A percentile compares a stretch with the other conserved stretches of the same genome.
Conservation (phyloP, 2,113 vertebrate species). For the Peromyscus californicus region DNA sequence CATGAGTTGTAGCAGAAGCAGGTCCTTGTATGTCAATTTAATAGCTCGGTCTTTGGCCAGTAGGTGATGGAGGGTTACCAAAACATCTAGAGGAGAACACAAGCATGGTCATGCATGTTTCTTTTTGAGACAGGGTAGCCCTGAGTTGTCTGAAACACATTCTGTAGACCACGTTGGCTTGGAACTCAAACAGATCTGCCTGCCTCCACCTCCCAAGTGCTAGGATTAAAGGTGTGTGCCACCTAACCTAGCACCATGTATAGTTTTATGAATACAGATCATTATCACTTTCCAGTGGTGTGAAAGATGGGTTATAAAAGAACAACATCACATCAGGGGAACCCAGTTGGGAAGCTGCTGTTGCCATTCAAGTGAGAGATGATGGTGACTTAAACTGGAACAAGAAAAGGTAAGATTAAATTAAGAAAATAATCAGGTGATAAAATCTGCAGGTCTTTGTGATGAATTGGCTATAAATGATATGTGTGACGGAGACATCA, state of each 20-base stretch:
- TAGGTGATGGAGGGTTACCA: neutral
- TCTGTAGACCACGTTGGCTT: neutral
- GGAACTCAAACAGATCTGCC: neutral
- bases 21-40: neutral
- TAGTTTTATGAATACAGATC: neutral
- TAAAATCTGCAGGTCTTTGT: slow-evolving; percentile 47
- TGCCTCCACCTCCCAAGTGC: neutral
- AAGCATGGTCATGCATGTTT: neutral
- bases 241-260: neutral
- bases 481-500: neutral
- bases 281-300: neutral
- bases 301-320: neutral
- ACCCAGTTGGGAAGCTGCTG: neutral
- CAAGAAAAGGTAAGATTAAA: neutral
- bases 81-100: neutral
- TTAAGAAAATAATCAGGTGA: neutral
- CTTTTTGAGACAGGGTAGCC: neutral
- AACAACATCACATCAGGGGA: neutral
- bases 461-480: neutral
- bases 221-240: neutral
- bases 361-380: neutral
- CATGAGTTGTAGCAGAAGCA: neutral
- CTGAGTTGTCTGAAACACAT: neutral
- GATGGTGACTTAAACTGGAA: neutral
- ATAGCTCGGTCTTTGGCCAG: slow-evolving; percentile 21